Evolutionary conservation across 2,797 vertebrate species (phyloP), one percentile per base, ranked within the genome.

Genomic region (Otolemur crassicaudatus): DNA sequence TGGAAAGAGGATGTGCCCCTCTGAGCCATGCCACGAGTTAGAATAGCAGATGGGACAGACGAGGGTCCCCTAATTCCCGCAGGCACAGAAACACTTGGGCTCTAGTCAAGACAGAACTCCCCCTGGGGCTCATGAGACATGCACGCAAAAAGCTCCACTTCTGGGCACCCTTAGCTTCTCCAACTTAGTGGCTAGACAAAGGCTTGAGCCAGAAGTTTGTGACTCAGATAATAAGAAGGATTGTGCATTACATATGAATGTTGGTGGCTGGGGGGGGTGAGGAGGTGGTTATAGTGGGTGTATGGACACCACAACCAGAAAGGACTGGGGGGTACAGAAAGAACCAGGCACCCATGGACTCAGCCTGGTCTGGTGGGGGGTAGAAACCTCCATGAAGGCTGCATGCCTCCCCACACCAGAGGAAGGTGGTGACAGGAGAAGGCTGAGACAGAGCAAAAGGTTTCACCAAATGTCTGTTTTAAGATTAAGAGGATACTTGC

Each of bases 381-480:
- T 1, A 0, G 23, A 6, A 11, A 14, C 14, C 29, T 2, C 22
- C 0, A 2, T 5, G 8, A 0, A 6, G 27, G 40, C 37, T 4
- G 20, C 7, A 25, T 23, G 49, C 29, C 3, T 10, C 69, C 69
- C n/a, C 5, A 31, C 27, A 72, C 29, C 22, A 25, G 5, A 12
- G 1, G 9, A 46, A 72, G 46, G 34, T 2, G n/a, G 46, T 19
- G 6, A 12, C 6, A 1, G 6, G 10, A 25, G 22, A 43, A 86
- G 46, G 43, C 31, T 43, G 43, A 12, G 56, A 27, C 37, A 2
- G 27, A 0, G 1, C 7, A 16, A 63, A 43, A 19, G 19, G 10
- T 23, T 12, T 6, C 16, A 49, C 20, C 34, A 23, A 61, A 23
- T 23, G 58, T 46, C 5, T 31, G 29, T 31, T 25, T 3, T 34